Base-by-base conservation (phyloP, 92 coral and sea anemone genomes). In the Blastomussa wellsi region DNA sequence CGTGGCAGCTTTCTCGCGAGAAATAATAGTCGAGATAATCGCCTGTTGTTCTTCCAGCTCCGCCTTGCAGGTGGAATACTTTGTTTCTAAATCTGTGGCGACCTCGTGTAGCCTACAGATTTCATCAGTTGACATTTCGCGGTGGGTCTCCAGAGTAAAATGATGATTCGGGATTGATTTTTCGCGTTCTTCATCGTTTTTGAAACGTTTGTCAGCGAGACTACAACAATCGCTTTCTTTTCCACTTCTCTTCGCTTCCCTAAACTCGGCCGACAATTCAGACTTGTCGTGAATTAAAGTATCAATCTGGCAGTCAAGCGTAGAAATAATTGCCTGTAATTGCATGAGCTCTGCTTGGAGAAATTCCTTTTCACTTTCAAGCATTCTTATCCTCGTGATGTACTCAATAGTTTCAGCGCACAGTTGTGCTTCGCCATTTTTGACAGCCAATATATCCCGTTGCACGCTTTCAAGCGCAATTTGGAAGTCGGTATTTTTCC, bases 401-500 rank as follows among this genome's bases (percentile, higher is more conserved):
- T 5, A 37, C 55, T 72, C 79, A n/a, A 14, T 37, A 15, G 37
- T 17, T 7, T 13, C 11, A 28, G 15, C 44, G n/a, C 36, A 36
- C 7, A 42, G 11, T 13, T 59, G 41, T 20, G 60, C 75, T 59
- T 82, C 89, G 5, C 88, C 92, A 59, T 24, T 69, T n/a, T 65
- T 76, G 26, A 69, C 47, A 78, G 19, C 51, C 24, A 53, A 53
- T 33, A 38, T 87, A 62, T 83, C 74, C 15, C 82, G 89, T 74
- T 87, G 74, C 28, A 65, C 29, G 48, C 88, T 85, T 68, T 84
- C 81, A 20, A 89, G 77, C 11, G 79, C 72, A 24, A 86, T 81
- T 77, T 89, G 92, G 8, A 91, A 36, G 15, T 82, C 90, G 17
- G 93, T 81, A 51, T 80, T 76, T 64, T 83, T 86, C 39, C 85